These are phyloP conservation scores for Nebria ingens DNA, from an alignment of 1,140 invertebrate species.

Conservation along the genomic window DNA sequence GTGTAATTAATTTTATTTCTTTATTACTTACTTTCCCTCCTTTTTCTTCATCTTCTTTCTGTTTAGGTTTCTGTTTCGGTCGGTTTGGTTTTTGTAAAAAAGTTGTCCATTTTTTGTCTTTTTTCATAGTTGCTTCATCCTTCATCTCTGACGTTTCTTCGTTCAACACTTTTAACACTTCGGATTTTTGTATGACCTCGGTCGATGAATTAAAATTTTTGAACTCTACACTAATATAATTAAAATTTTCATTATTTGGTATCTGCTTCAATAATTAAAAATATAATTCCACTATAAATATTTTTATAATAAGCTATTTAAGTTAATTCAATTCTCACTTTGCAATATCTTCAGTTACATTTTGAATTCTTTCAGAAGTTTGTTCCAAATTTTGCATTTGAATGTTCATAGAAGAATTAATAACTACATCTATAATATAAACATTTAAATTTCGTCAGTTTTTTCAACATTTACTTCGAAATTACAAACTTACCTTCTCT, in stretches of 20 bases:
- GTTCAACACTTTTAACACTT: slow-evolving; percentile 54
- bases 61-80: slow-evolving; percentile 44
- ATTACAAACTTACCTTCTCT: neutral
- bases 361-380: neutral
- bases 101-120: slow-evolving; percentile 53
- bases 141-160: too few species aligned
- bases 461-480: neutral
- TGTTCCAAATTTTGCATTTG: too few species aligned
- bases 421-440: too few species aligned
- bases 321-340: neutral
- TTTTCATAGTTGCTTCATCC: slow-evolving; percentile 36
- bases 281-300: too few species aligned
- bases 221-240: neutral
- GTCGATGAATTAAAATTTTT: neutral
- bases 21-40: slow-evolving; percentile 19
- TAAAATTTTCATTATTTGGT: neutral
- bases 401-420: too few species aligned
- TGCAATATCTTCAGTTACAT: neutral
- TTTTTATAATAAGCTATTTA: too few species aligned
- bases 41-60: slow-evolving; percentile 23
- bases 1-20: neutral
- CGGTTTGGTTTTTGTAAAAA: slow-evolving; percentile 58
- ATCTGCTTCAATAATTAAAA: neutral
- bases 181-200: slow-evolving; percentile 52
- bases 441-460: too few species aligned